phyloP scores from a whole-genome alignment of 2,797 vertebrate species.

The Antrozous pallidus region DNA sequence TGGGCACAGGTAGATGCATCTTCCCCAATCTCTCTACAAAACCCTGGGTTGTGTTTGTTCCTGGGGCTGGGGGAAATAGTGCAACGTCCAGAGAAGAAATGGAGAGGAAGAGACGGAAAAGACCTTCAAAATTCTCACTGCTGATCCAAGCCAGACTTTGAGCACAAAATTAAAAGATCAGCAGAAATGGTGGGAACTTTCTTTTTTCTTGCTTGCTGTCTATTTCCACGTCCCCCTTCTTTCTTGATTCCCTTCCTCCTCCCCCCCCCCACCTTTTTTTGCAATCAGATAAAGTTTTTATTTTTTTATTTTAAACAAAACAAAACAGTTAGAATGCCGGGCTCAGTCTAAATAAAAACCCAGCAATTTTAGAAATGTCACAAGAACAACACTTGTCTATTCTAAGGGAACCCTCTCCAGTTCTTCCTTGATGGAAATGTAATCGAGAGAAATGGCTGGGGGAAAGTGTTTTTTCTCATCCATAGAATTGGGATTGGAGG shows the following conservation, averaged over 20 bases:
- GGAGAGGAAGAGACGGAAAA: not conserved
- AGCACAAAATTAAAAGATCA: constrained; percentile 36
- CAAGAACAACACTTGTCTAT: not conserved
- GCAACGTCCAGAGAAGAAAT: not conserved
- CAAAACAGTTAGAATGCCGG: not conserved
- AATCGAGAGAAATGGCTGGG: constrained; percentile 72
- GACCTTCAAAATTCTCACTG: not conserved
- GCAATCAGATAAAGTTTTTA: constrained; percentile 16
- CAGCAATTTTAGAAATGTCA: constrained; percentile 9
- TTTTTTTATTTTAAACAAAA: constrained; percentile 8
- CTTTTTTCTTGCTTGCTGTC: not conserved
- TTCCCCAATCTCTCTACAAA: constrained; percentile 11
- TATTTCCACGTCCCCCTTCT: not conserved
- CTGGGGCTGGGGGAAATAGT: not conserved
- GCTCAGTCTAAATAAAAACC: not conserved
- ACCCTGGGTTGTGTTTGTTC: not conserved
- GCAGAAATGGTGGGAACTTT: constrained; percentile 24
- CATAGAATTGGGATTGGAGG: constrained; percentile 61
- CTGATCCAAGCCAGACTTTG: constrained; percentile 2
- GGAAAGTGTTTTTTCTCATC: constrained; percentile 63
- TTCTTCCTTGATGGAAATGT: constrained; percentile 67
- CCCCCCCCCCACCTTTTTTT: not conserved
- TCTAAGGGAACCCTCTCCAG: constrained; percentile 43
- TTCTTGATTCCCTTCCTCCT: not conserved
- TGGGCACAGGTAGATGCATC: not conserved